Evolutionary conservation across 2,113 vertebrate species (phyloP).

Genomic region (Burhinus bistriatus): DNA sequence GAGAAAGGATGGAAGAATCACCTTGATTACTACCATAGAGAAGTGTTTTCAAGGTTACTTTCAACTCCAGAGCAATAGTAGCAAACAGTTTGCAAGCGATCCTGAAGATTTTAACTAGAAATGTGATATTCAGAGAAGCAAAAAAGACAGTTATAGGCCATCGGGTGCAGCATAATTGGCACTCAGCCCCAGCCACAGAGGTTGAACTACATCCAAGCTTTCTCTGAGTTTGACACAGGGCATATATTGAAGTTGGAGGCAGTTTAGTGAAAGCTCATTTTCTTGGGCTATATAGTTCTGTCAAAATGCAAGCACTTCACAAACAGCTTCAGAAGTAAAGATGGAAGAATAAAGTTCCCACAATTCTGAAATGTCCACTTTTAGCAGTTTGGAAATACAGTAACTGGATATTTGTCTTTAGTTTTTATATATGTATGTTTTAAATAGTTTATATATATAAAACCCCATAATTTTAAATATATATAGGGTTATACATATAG

Average conservation of each 20-base stretch:
- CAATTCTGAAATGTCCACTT: not conserved
- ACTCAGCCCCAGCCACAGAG: not conserved
- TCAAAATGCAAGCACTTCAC: not conserved
- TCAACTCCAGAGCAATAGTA: conserved; percentile 38
- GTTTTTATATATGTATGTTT: not conserved
- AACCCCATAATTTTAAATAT: too few relatives aligned
- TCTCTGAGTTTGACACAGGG: not conserved
- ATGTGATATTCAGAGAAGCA: conserved; percentile 54
- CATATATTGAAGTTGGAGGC: conserved; percentile 26
- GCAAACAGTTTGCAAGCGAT: conserved; percentile 46
- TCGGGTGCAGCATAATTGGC: conserved; percentile 13
- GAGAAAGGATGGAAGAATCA: conserved; percentile 38
- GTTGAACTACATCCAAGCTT: not conserved
- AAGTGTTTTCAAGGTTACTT: conserved; percentile 60
- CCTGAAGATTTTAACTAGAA: conserved; percentile 35
- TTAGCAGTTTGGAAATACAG: not conserved
- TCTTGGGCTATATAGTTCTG: not conserved
- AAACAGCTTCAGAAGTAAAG: conserved; percentile 1
- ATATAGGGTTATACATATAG: not conserved
- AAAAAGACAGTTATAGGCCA: conserved; percentile 45
- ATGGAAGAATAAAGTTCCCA: not conserved
- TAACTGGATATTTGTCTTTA: not conserved
- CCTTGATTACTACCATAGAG: not conserved
- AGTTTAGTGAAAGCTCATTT: conserved; percentile 46
- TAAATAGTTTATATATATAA: not conserved